Evolutionary conservation across 2,888 invertebrate species (phyloP).

Genomic region (Cremastobaeus sp.): DNA sequence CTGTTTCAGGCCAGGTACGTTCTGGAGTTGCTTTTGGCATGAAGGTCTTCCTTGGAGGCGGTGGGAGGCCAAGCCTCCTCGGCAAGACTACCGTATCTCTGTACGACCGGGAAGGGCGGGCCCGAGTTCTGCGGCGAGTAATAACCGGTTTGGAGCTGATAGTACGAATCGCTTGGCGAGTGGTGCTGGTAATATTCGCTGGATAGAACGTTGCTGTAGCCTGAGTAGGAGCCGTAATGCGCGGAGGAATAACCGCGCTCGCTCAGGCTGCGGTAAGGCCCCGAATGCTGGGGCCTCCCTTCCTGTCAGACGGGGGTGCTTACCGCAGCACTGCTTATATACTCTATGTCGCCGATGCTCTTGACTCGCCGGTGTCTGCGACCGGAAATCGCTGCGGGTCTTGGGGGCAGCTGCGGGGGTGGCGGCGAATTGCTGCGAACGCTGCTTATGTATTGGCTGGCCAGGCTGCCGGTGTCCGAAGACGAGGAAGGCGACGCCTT

Average conservation of each 20-base stretch:
- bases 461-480: slow-evolving; percentile 81
- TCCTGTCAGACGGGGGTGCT: slow-evolving; percentile 77
- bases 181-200: slow-evolving; percentile 71
- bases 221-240: slow-evolving; percentile 74
- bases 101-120: slow-evolving; percentile 73
- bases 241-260: slow-evolving; percentile 76
- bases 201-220: slow-evolving; percentile 72
- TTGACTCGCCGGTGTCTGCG: slow-evolving; percentile 84
- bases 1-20: slow-evolving; percentile 65
- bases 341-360: slow-evolving; percentile 87
- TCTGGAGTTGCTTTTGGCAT: slow-evolving; percentile 61
- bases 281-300: slow-evolving; percentile 75
- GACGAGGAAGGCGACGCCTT: slow-evolving; percentile 85
- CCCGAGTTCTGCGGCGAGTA: slow-evolving; percentile 75
- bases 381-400: slow-evolving; percentile 71
- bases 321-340: slow-evolving; percentile 74
- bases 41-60: slow-evolving; percentile 67
- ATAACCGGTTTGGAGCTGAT: slow-evolving; percentile 74
- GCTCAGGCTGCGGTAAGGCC: slow-evolving; percentile 76
- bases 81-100: slow-evolving; percentile 75
- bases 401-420: slow-evolving; percentile 78
- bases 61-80: slow-evolving; percentile 73
- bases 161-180: slow-evolving; percentile 68
- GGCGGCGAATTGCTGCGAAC: slow-evolving; percentile 81
- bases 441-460: slow-evolving; percentile 80